Evolutionary conservation across 2,888 invertebrate genomes (phyloP).

Genomic region (Brenthis ino): DNA sequence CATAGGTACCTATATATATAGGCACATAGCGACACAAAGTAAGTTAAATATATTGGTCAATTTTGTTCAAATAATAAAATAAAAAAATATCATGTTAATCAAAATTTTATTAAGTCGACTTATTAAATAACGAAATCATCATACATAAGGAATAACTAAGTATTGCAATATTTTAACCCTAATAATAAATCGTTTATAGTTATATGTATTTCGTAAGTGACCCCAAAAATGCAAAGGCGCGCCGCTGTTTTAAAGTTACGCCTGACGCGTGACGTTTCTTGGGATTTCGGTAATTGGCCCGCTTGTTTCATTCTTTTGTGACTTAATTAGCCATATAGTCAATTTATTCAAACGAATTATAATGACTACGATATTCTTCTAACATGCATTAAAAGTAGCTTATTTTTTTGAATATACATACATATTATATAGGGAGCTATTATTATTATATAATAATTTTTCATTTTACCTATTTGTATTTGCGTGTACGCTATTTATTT

Average conservation of each 20-base stretch:
- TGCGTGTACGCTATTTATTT: too few species aligned
- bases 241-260: slow-evolving; percentile 52
- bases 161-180: too few species aligned
- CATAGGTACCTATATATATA: too few species aligned
- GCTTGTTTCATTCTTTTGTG: slow-evolving; percentile 36
- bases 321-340: slow-evolving; percentile 38
- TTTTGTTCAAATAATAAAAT: too few species aligned
- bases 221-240: slow-evolving; percentile 53
- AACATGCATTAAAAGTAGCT: neutral
- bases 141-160: too few species aligned
- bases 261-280: slow-evolving; percentile 41
- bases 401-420: neutral
- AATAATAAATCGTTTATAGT: too few species aligned
- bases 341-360: slow-evolving; percentile 34
- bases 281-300: slow-evolving; percentile 41
- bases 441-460: neutral
- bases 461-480: too few species aligned
- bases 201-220: slow-evolving; percentile 8
- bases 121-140: too few species aligned
- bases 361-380: slow-evolving; percentile 20
- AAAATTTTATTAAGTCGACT: too few species aligned
- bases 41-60: too few species aligned
- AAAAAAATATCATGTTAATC: too few species aligned
- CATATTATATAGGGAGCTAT: neutral
- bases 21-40: too few species aligned